phyloP scores from a whole-genome alignment of 2,113 vertebrate genomes.

The Sylvietta virens region DNA sequence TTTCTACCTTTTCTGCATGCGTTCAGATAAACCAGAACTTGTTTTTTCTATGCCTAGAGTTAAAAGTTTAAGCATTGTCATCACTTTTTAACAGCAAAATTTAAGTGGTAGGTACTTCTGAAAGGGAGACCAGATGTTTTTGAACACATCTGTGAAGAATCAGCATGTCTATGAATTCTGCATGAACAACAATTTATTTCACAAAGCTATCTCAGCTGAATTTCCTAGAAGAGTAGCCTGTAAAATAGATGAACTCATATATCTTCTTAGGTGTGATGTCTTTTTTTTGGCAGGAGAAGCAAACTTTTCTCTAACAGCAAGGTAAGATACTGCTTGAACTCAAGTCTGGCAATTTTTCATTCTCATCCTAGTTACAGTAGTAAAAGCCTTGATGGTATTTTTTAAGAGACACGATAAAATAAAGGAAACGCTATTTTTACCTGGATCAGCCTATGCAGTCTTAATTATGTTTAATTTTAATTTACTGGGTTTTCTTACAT shows the following conservation, averaged over 20 bases:
- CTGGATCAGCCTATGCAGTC: neutral
- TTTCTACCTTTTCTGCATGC: neutral
- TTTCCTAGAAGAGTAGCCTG: constrained; percentile 12
- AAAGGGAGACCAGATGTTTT: constrained; percentile 9
- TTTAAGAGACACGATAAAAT: neutral
- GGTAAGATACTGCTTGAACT: neutral
- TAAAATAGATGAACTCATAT: constrained; percentile 39
- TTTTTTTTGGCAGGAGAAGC: neutral
- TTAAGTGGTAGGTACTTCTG: neutral
- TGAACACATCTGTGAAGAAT: constrained; percentile 22
- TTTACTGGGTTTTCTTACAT: neutral
- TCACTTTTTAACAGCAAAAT: neutral
- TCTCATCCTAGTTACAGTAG: neutral
- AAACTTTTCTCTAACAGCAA: neutral
- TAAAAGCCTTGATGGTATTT: neutral
- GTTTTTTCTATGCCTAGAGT: neutral
- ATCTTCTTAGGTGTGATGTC: constrained; percentile 29
- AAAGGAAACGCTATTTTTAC: neutral
- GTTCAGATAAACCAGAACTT: neutral
- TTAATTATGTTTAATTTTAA: neutral
- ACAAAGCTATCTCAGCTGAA: constrained; percentile 24
- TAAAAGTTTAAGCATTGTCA: neutral
- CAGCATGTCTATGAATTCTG: neutral
- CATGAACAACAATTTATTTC: constrained; percentile 3
- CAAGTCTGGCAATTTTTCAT: neutral